A percentile compares a stretch with the other conserved stretches of the same genome.
phyloP scores from a whole-genome alignment of 2,888 invertebrate species.

The Eutolmus rufibarbis region DNA sequence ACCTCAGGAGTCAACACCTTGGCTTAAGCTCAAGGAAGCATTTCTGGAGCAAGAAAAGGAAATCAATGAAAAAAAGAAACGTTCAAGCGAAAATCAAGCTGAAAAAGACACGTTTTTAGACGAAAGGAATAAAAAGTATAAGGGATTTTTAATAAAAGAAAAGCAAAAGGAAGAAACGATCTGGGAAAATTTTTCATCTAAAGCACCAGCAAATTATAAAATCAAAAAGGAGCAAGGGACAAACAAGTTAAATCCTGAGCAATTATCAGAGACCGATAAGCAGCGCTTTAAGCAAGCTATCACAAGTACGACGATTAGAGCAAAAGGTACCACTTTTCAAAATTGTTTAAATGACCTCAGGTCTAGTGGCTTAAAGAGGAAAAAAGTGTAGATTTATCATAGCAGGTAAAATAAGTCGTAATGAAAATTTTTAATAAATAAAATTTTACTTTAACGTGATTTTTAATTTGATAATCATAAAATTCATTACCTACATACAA shows the following conservation, averaged over 20 bases:
- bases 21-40: conserved; percentile 20
- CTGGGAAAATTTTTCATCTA: conserved; percentile 55
- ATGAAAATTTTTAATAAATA: no score
- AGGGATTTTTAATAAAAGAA: conserved; percentile 53
- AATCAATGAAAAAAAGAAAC: conserved; percentile 21
- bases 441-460: no score
- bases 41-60: conserved; percentile 5
- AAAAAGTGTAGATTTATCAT: not conserved
- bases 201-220: not conserved
- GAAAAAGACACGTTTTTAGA: conserved; percentile 50
- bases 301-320: not conserved
- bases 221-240: not conserved
- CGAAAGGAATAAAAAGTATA: conserved; percentile 54
- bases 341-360: not conserved
- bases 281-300: not conserved
- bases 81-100: not conserved
- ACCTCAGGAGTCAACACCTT: not conserved
- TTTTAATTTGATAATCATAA: no score
- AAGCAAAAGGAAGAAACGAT: conserved; percentile 52
- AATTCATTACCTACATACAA: no score
- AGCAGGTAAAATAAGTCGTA: no score
- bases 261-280: not conserved
- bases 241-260: not conserved
- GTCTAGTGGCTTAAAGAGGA: not conserved
- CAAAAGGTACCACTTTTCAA: not conserved